A percentile compares a stretch with the other conserved stretches of the same genome.
phyloP scores from a whole-genome alignment of 2,113 vertebrate species.

The Elephantulus edwardii region DNA sequence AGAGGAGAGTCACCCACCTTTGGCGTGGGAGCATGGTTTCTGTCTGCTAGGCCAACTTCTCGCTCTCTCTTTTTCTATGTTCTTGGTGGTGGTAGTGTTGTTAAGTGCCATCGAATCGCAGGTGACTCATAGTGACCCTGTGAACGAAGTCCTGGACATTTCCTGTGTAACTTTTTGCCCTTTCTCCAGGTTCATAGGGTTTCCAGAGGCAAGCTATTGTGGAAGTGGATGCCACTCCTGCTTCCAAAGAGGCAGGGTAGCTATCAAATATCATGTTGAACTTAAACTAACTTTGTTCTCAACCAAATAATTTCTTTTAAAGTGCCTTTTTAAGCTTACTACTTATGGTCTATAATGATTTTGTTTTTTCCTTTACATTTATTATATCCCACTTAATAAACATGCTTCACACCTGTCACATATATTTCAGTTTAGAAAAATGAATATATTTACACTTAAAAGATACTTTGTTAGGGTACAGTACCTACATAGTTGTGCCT shows the following conservation, averaged over 20 bases:
- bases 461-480: neutral
- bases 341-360: neutral
- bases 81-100: too few relatives aligned
- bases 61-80: too few relatives aligned
- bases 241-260: neutral
- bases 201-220: too few relatives aligned
- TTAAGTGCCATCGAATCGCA: too few relatives aligned
- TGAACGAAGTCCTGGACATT: too few relatives aligned
- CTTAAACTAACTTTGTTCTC: neutral
- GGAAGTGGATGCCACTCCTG: too few relatives aligned
- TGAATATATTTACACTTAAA: conserved; percentile 28
- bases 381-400: neutral
- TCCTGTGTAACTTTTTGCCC: too few relatives aligned
- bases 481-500: neutral
- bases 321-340: conserved; percentile 4
- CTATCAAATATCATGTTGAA: conserved; percentile 26
- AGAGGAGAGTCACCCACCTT: too few relatives aligned
- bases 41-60: too few relatives aligned
- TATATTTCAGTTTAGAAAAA: conserved; percentile 50
- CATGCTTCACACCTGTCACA: neutral
- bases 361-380: conserved; percentile 7
- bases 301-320: neutral
- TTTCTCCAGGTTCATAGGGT: too few relatives aligned
- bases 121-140: too few relatives aligned
- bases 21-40: too few relatives aligned